phyloP scores from a whole-genome alignment of 1,140 invertebrate species.

The Latrodectus geometricus region DNA sequence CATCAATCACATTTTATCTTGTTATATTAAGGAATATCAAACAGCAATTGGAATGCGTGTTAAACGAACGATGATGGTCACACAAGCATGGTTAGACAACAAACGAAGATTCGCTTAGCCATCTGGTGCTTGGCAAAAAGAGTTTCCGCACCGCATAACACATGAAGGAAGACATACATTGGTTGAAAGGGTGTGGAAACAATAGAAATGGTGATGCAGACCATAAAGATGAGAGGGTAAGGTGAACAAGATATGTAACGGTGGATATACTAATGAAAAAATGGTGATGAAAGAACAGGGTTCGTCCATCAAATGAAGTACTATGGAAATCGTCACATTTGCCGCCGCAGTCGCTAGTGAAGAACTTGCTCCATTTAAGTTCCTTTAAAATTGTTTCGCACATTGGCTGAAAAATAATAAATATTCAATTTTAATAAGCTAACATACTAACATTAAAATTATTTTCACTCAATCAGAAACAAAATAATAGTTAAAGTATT shows the following conservation, averaged over 20 bases:
- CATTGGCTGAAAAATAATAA: constrained; percentile 10
- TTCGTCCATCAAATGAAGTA: background rate
- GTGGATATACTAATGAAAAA: background rate
- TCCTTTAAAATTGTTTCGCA: constrained; percentile 10
- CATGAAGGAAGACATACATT: constrained; percentile 52
- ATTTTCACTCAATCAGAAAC: too few relatives aligned
- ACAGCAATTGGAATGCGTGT: background rate
- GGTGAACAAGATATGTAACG: background rate
- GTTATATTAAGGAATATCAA: too few relatives aligned
- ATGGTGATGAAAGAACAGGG: constrained; percentile 8
- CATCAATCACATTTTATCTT: too few relatives aligned
- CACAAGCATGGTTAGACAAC: background rate
- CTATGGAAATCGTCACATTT: constrained; percentile 2
- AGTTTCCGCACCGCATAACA: constrained; percentile 34
- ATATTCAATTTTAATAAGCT: too few relatives aligned
- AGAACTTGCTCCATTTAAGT: constrained; percentile 5
- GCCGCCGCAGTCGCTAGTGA: background rate
- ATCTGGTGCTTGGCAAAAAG: constrained; percentile 17
- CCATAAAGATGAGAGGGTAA: background rate
- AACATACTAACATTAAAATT: too few relatives aligned
- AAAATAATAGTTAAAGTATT: too few relatives aligned
- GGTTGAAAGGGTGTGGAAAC: constrained; percentile 28
- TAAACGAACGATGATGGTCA: background rate
- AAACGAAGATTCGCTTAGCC: constrained; percentile 6
- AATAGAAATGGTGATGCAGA: constrained; percentile 8